Evolutionary conservation across 30 jellyfish, hydroid and myxozoan species (phyloP), one percentile per base, ranked within the genome.

Genomic region (Pseudorhiza aurosa): DNA sequence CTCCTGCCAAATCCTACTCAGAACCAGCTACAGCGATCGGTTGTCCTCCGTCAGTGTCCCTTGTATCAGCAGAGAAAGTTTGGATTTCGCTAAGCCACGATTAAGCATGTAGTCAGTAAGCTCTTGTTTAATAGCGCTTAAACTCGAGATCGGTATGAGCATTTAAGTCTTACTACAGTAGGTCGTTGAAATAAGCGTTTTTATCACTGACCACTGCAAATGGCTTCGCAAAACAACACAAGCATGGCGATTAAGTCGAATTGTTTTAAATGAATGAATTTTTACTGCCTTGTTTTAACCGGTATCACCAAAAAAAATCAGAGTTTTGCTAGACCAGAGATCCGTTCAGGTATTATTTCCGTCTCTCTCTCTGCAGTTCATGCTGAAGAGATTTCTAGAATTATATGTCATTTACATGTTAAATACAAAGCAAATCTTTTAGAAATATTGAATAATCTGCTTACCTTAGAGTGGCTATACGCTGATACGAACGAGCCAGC

Each of bases 31-130:
- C n/a, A n/a, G n/a, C n/a, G n/a, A n/a, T n/a, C n/a, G n/a, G n/a
- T n/a, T n/a, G n/a, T n/a, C n/a, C n/a, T n/a, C n/a, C n/a, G n/a
- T n/a, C 29, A 65, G 21, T 24, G 12, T 37, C 68, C 53, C 72
- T 72, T 47, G 53, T 72, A 74, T 55, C 50, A 18, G 84, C 65
- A 51, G 77, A 63, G 91, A 80, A 60, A 80, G 67, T 64, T 80
- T 80, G 83, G 91, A 80, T 80, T 64, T 65, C 72, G 47, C 81
- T 78, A 78, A 78, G 91, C 91, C 65, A 72, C 69, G 91, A 80
- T 80, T 65, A 80, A 63, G 55, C 91, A 80, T 12, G 77, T 45
- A 27, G 51, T 35, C 77, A 56, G 64, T 80, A 80, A 80, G 67
- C 91, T 80, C 42, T 58, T 42, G 27, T 65, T 62, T 50, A 65